Base-by-base conservation (phyloP, 2,888 invertebrate genomes). In the Oegoconia quadripuncta region DNA sequence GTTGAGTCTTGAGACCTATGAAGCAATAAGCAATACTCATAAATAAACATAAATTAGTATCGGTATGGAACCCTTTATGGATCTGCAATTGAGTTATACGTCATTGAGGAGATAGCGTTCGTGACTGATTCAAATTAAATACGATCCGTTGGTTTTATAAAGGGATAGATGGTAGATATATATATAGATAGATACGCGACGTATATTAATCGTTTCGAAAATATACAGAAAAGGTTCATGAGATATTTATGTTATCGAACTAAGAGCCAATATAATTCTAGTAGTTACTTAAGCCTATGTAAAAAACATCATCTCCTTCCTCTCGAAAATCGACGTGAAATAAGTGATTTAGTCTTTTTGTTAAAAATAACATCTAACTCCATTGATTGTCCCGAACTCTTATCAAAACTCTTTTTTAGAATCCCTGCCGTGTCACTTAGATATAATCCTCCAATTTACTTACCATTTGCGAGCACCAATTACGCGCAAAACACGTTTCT, bases 51-150 rank as follows among this genome's bases (percentile, higher is more conserved):
- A 64, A 64, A 64, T 64, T 61, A 62, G 55, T 55, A 39, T 42
- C 53, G 48, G 53, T 59, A 47, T 64, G 43, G 50, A 56, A 59
- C 64, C 63, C 56, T 63, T 60, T 66, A 66, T 52, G 60, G 66
- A 36, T n/a, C n/a, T 35, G 45, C 37, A 70, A 80, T 81, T 74
- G 71, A 81, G 80, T 72, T 76, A 77, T 79, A 71, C 59, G 59
- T 74, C 76, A 70, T 56, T 64, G 61, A 56, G 47, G 45, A 46
- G 57, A 59, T 52, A 54, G 57, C 54, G 46, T 50, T 65, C 64
- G 67, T 65, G 64, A 67, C 68, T 67, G 67, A 75, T 73, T 66
- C 63, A 59, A 64, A 75, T 77, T 64, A 59, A 71, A 63, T 66
- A 54, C 68, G 64, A 69, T 62, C 61, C 67, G 74, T 75, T 69